Percentiles rank a stretch among this genome's conserved stretches.
Conservation (phyloP, 2,797 vertebrate genomes). For the Masticophis lateralis region DNA sequence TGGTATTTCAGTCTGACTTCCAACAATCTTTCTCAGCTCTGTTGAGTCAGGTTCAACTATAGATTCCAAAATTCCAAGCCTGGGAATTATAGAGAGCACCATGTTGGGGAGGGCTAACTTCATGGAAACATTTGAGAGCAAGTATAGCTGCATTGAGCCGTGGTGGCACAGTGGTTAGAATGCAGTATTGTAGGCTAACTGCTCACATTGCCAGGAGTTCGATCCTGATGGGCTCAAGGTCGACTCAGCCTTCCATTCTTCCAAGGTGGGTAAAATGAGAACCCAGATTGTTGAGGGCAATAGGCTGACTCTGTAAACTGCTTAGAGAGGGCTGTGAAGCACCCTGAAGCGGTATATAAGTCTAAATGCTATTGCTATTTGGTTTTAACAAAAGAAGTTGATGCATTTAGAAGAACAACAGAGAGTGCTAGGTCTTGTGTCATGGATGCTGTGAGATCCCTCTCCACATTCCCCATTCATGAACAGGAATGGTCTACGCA, state of each 20-base stretch:
- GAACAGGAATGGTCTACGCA: conserved; percentile 56
- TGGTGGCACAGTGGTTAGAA: neutral
- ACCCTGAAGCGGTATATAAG: no score
- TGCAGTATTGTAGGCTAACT: neutral
- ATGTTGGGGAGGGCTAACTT: neutral
- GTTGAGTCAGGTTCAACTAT: neutral
- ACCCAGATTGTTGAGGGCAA: neutral
- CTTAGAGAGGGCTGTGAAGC: neutral
- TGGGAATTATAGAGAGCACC: neutral
- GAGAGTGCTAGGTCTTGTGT: neutral
- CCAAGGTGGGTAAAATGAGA: neutral
- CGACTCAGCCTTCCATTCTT: neutral
- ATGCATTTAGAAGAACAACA: neutral
- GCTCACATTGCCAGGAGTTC: neutral
- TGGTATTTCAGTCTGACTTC: neutral
- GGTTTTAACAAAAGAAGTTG: neutral
- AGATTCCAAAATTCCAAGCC: neutral
- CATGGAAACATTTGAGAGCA: neutral
- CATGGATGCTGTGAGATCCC: neutral
- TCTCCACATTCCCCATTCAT: neutral
- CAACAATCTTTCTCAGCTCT: neutral
- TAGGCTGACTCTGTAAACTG: neutral
- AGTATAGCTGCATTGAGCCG: neutral
- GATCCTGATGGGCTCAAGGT: neutral
- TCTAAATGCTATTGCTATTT: no score